phyloP scores from a whole-genome alignment of 1,140 invertebrate genomes.

The Drosophila hydei region DNA sequence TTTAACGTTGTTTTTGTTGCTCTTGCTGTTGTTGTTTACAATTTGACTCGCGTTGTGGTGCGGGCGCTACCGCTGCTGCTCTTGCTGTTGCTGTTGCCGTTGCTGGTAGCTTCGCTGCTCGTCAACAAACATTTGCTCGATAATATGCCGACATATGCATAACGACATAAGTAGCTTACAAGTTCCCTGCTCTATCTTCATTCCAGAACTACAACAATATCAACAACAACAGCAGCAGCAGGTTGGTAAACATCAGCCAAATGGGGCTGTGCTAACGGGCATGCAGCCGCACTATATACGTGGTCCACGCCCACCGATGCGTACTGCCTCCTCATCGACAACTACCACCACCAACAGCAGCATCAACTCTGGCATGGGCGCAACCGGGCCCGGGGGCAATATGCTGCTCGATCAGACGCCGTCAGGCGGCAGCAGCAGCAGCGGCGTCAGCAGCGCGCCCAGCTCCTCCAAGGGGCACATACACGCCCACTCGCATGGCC shows the following conservation, averaged over 20 bases:
- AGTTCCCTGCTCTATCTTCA: not conserved
- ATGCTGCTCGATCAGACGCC: slow-evolving; percentile 79
- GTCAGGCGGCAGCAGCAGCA: slow-evolving; percentile 85
- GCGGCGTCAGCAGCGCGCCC: slow-evolving; percentile 84
- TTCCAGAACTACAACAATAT: slow-evolving; percentile 78
- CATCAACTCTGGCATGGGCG: slow-evolving; percentile 62
- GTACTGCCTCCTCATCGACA: slow-evolving; percentile 77
- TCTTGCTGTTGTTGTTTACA: slow-evolving; percentile 61
- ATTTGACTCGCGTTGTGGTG: slow-evolving; percentile 62
- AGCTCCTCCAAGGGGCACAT: slow-evolving; percentile 85
- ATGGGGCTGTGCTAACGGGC: slow-evolving; percentile 72
- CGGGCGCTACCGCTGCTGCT: not conserved
- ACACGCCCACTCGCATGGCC: slow-evolving; percentile 66
- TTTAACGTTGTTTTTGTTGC: slow-evolving; percentile 27
- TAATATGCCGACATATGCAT: slow-evolving; percentile 76
- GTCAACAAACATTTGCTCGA: slow-evolving; percentile 64
- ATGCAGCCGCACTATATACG: slow-evolving; percentile 77
- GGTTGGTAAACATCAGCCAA: slow-evolving; percentile 74
- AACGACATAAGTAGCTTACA: slow-evolving; percentile 73
- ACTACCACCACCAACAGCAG: slow-evolving; percentile 83
- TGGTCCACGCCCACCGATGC: slow-evolving; percentile 79
- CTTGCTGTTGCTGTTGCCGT: slow-evolving; percentile 1
- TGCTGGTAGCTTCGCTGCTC: slow-evolving; percentile 21
- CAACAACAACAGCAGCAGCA: slow-evolving; percentile 59
- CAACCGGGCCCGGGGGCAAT: slow-evolving; percentile 41